Evolutionary conservation across 1,140 invertebrate genomes (phyloP).

Genomic region (Lordiphosa mommai): DNA sequence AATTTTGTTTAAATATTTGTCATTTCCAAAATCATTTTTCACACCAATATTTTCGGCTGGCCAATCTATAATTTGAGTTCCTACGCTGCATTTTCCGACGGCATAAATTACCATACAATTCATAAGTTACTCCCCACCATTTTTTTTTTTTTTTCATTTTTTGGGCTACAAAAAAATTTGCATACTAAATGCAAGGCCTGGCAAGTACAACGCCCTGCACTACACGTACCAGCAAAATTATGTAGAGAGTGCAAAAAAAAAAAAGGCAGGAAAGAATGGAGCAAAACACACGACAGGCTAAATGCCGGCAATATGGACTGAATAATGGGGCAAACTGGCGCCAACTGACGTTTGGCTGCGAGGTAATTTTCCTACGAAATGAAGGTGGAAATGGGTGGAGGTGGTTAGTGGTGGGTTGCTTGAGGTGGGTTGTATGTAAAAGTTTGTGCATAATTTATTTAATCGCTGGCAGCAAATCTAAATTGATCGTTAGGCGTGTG

Average conservation of each 20-base stretch:
- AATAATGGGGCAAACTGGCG: slow-evolving; percentile 47
- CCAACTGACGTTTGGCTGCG: slow-evolving; percentile 30
- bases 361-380: slow-evolving; percentile 46
- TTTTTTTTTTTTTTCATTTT: slow-evolving; percentile 29
- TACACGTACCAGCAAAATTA: slow-evolving; percentile 21
- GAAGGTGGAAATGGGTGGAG: slow-evolving; percentile 21
- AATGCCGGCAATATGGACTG: slow-evolving; percentile 42
- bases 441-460: slow-evolving; percentile 75
- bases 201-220: slow-evolving; percentile 36
- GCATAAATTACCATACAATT: slow-evolving; percentile 69
- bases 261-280: not conserved
- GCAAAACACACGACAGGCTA: slow-evolving; percentile 30
- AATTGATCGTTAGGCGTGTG: slow-evolving; percentile 66
- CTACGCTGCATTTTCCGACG: slow-evolving; percentile 47
- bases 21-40: not conserved
- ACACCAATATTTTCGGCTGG: not conserved
- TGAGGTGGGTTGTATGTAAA: slow-evolving; percentile 3
- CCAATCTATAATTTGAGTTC: slow-evolving; percentile 37
- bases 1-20: not conserved
- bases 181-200: slow-evolving; percentile 51
- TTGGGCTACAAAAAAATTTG: slow-evolving; percentile 48
- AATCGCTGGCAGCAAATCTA: slow-evolving; percentile 76
- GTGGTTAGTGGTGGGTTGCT: slow-evolving; percentile 6
- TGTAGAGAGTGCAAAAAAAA: slow-evolving; percentile 1
- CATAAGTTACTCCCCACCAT: slow-evolving; percentile 34